These are phyloP conservation scores for Sus cebifrons DNA, from an alignment of 2,797 vertebrate genomes.

Conservation along the genomic window DNA sequence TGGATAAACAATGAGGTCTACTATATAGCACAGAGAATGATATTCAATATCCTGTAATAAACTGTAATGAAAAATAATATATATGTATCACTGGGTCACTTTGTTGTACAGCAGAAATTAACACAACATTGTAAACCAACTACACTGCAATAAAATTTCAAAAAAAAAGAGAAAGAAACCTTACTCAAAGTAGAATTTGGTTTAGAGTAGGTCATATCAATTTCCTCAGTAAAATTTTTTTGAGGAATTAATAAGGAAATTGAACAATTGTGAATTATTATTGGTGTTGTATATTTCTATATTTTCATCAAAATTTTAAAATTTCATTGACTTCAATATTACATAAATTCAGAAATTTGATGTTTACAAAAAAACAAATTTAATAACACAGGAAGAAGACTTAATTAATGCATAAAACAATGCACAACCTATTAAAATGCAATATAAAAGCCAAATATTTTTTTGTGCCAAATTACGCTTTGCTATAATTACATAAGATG, in stretches of 20 bases:
- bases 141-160: too few relatives aligned
- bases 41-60: too few relatives aligned
- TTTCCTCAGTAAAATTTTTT: neutral
- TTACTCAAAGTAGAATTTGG: slow-evolving; percentile 30
- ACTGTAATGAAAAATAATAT: too few relatives aligned
- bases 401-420: neutral
- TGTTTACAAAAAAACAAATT: neutral
- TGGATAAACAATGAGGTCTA: too few relatives aligned
- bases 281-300: neutral
- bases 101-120: too few relatives aligned
- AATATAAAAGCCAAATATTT: neutral
- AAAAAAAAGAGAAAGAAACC: neutral
- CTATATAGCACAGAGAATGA: too few relatives aligned
- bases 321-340: neutral
- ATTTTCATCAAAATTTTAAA: neutral
- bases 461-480: slow-evolving; percentile 6
- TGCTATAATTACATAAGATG: neutral
- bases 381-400: neutral
- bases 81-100: too few relatives aligned
- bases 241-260: neutral
- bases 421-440: neutral
- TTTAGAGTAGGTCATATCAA: neutral
- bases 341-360: neutral
- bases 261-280: neutral
- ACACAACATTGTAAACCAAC: too few relatives aligned